Conservation (phyloP, 92 coral and sea anemone species). For the Pocillopora grandis region DNA sequence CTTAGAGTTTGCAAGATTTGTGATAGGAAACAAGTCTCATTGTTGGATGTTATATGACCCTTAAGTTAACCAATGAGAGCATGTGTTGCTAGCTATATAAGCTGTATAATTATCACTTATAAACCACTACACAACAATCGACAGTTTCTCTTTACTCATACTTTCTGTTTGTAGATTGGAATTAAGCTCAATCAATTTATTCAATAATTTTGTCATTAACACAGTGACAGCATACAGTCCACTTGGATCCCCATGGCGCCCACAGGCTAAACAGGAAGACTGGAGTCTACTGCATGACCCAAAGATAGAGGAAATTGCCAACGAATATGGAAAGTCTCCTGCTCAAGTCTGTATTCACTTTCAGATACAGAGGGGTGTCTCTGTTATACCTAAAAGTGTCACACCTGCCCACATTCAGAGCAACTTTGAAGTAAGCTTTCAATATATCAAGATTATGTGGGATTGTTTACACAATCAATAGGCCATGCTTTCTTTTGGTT, state of each 20-base stretch:
- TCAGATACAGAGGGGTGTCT: constrained; percentile 83
- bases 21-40: too few relatives aligned
- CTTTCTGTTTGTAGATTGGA: too few relatives aligned
- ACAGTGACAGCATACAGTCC: constrained; percentile 95
- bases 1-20: too few relatives aligned
- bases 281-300: constrained; percentile 77
- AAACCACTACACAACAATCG: too few relatives aligned
- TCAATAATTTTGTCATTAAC: not conserved
- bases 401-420: constrained; percentile 76
- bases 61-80: too few relatives aligned
- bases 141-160: too few relatives aligned
- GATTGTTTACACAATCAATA: too few relatives aligned
- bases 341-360: constrained; percentile 95
- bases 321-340: constrained; percentile 75
- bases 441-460: not conserved
- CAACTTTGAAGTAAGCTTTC: constrained; percentile 67
- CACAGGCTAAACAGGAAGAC: constrained; percentile 86
- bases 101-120: too few relatives aligned
- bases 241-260: constrained; percentile 95
- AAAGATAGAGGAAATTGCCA: constrained; percentile 69
- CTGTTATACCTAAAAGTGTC: constrained; percentile 92
- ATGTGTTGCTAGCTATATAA: too few relatives aligned
- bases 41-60: too few relatives aligned
- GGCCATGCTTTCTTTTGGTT: too few relatives aligned
- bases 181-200: too few relatives aligned